A percentile compares a stretch with the other conserved stretches of the same genome.
Conservation (phyloP, 2,888 invertebrate species). For the Lymantria monacha region DNA sequence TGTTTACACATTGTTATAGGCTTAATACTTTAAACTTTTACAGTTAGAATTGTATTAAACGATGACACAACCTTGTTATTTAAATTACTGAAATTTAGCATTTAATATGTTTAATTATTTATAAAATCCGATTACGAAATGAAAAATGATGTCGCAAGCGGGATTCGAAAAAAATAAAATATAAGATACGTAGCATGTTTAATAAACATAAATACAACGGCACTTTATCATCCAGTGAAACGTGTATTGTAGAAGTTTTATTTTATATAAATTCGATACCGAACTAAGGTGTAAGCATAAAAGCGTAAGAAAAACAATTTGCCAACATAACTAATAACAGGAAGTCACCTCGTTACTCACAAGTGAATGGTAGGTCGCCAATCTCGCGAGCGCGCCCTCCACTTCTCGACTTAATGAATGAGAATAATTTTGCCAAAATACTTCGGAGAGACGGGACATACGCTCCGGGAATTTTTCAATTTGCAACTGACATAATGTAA, state of each 20-base stretch:
- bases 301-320: constrained; percentile 74
- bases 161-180: no score
- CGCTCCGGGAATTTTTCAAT: constrained; percentile 82
- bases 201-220: constrained; percentile 12
- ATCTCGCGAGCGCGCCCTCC: constrained; percentile 74
- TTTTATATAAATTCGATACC: constrained; percentile 49
- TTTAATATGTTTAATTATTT: no score
- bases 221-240: constrained; percentile 26
- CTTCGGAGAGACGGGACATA: constrained; percentile 79
- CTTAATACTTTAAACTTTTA: no score
- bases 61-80: no score
- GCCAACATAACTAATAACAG: constrained; percentile 77
- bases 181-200: no score
- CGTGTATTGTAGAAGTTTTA: constrained; percentile 34
- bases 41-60: no score
- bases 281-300: constrained; percentile 42
- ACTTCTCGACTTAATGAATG: constrained; percentile 80
- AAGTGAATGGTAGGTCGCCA: constrained; percentile 77
- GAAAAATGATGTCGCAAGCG: no score
- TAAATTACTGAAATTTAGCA: no score
- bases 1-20: no score
- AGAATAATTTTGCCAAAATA: constrained; percentile 81
- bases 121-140: no score
- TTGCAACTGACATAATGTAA: constrained; percentile 82
- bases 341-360: constrained; percentile 80